A percentile compares a stretch with the other conserved stretches of the same genome.
Conservation (phyloP, 2,797 vertebrate genomes). For the Labroides dimidiatus region DNA sequence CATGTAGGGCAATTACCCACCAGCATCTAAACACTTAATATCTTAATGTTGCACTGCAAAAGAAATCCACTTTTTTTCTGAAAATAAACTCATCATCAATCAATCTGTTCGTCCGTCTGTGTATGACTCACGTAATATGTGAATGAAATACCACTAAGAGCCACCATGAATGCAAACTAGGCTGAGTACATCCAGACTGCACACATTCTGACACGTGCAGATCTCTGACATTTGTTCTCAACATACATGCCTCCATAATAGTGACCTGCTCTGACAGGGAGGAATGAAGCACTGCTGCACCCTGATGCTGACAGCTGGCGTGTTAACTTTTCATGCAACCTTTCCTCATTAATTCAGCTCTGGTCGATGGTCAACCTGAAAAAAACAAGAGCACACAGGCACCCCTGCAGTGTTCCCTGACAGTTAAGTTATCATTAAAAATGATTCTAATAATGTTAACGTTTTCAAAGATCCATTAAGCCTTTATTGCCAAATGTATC, state of each 20-base stretch:
- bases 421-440: conserved; percentile 61
- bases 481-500: too few species aligned
- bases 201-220: conserved; percentile 7
- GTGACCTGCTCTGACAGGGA: conserved; percentile 49
- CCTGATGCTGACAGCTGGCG: conserved; percentile 62
- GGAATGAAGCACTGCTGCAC: conserved; percentile 34
- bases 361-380: conserved; percentile 61
- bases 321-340: conserved; percentile 47
- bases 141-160: not conserved
- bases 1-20: conserved; percentile 19
- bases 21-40: not conserved
- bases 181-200: not conserved
- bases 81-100: too few species aligned
- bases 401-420: conserved; percentile 44
- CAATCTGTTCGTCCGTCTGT: too few species aligned
- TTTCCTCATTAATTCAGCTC: conserved; percentile 71
- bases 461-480: conserved; percentile 46
- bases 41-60: not conserved
- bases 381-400: conserved; percentile 18
- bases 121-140: not conserved
- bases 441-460: conserved; percentile 54
- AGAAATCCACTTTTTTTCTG: too few species aligned
- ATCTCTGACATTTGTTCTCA: conserved; percentile 27
- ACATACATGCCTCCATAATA: conserved; percentile 16
- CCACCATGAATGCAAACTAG: conserved; percentile 9